phyloP scores from a whole-genome alignment of 2,113 vertebrate species.

The Jaculus jaculus region DNA sequence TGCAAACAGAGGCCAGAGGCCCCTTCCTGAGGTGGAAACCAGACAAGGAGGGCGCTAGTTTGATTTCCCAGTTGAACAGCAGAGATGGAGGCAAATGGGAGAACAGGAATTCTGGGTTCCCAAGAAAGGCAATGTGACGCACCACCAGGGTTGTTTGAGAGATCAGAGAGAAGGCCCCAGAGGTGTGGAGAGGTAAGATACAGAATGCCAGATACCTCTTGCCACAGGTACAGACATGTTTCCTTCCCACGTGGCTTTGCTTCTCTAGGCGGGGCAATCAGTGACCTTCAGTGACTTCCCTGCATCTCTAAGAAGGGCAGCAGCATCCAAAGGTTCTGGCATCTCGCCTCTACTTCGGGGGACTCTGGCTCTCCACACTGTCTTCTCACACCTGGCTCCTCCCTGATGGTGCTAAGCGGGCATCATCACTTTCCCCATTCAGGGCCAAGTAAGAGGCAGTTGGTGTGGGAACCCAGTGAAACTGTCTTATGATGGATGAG shows the following conservation, averaged over 20 bases:
- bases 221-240: neutral
- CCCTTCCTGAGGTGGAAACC: neutral
- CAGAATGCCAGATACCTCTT: neutral
- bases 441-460: neutral
- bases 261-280: too few relatives aligned
- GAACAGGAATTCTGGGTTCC: neutral
- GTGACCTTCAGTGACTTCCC: rapidly evolving
- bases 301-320: neutral
- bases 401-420: rapidly evolving
- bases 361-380: too few relatives aligned
- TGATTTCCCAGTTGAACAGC: neutral
- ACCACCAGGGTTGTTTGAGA: neutral
- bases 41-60: neutral
- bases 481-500: neutral
- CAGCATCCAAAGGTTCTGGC: neutral
- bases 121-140: neutral
- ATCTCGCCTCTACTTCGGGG: neutral
- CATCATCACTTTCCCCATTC: too few relatives aligned
- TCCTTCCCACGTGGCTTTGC: neutral
- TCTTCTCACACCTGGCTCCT: neutral
- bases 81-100: neutral
- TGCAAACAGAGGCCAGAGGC: neutral
- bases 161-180: neutral
- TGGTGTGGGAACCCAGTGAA: neutral
- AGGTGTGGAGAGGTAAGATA: neutral